Evolutionary conservation across 2,113 vertebrate species (phyloP), one percentile per base, ranked within the genome.

Genomic region (Phalacrocorax aristotelis): DNA sequence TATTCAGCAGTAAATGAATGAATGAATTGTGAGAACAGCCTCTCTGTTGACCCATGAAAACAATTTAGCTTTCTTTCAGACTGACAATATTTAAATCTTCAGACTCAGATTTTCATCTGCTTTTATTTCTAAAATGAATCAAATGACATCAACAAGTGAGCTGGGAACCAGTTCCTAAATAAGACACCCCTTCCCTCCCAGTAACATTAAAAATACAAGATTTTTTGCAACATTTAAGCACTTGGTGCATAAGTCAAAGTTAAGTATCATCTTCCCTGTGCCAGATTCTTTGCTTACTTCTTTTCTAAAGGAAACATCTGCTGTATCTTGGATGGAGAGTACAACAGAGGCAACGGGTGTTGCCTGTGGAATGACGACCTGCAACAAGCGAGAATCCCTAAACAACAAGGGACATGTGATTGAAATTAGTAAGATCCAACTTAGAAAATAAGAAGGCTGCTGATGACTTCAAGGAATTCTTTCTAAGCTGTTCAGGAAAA

Each of bases 1-100:
- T 89, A 68, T 81, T 70, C 61, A 95, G 66, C 72, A 78, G 68
- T 42, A 87, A 86, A 93, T 91, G 85, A 97, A 96, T 83, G 83
- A 91, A 71, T 34, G 81, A 86, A 94, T 86, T 70, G 89, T 96
- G 87, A 70, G 60, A 94, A 62, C 62, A 77, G 89, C 51, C 65
- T 81, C 79, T 32, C 68, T 89, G 81, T 77, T 96, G 83, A 94
- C 87, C 93, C 85, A 52, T 83, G 81, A 80, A 94, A 96, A 95
- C 93, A 96, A 96, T 94, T 81, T 55, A 42, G 64, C 78, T 96
- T 89, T 70, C 70, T 96, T 88, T 94, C 13, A 5, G 69, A 25
- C 76, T 57, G 54, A 66, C 82, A 92, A 81, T 81, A 89, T 89
- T 92, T 77, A 95, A 85, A 68, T 92, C 71, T 93, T 93, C 44